Percentiles rank a stretch among this genome's conserved stretches.
These are phyloP conservation scores for Glaucomys volans DNA, from an alignment of 2,113 vertebrate species.

Conservation along the genomic window DNA sequence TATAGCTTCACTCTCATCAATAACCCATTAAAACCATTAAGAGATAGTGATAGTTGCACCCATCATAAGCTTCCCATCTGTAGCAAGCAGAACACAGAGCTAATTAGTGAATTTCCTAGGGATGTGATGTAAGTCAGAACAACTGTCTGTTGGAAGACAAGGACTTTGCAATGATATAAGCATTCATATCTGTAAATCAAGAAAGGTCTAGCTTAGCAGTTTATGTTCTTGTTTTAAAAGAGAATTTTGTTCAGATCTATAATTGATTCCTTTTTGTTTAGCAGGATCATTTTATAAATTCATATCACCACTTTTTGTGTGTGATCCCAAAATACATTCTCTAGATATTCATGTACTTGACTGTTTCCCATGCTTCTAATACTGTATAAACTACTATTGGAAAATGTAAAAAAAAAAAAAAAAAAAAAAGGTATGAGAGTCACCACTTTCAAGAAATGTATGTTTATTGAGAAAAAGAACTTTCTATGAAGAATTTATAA, in stretches of 20 bases:
- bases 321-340: slow-evolving; percentile 1
- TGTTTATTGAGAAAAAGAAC: background rate
- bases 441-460: background rate
- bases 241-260: background rate
- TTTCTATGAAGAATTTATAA: slow-evolving; percentile 13
- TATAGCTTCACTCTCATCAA: background rate
- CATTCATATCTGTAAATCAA: background rate
- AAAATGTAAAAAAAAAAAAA: background rate
- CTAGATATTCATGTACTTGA: background rate
- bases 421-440: background rate
- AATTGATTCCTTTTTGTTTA: slow-evolving; percentile 12
- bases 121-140: background rate
- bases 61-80: background rate
- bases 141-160: slow-evolving; percentile 28
- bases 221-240: background rate
- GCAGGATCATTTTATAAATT: background rate
- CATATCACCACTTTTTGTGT: background rate
- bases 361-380: background rate
- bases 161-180: background rate
- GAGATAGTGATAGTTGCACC: background rate
- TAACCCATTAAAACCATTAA: slow-evolving; percentile 7
- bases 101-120: background rate
- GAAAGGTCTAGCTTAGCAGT: background rate
- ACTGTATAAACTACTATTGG: background rate
- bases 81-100: background rate